Percentiles rank a stretch among this genome's conserved stretches.
These are phyloP conservation scores for Cephus runcator DNA, from an alignment of 2,888 invertebrate genomes.

Conservation along the genomic window DNA sequence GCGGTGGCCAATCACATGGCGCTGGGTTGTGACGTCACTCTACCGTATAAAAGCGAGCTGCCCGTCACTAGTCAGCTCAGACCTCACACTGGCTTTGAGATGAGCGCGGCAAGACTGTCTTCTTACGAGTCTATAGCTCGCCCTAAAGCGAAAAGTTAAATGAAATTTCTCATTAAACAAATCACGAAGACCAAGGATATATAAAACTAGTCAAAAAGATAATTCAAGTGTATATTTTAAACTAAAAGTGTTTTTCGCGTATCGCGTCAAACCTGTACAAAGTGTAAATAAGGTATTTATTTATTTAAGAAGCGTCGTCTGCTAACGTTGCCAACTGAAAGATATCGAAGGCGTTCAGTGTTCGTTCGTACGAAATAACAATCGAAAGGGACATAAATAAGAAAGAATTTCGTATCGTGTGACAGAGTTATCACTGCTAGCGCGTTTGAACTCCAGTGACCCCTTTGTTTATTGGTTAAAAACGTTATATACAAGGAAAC, in stretches of 20 bases:
- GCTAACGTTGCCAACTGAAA: constrained; percentile 1
- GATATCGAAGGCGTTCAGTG: constrained; percentile 11
- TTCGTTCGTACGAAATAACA: constrained; percentile 3
- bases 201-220: constrained; percentile 47
- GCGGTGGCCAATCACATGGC: constrained; percentile 44
- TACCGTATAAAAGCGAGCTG: constrained; percentile 47
- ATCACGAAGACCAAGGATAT: constrained; percentile 40
- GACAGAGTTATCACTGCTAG: not conserved
- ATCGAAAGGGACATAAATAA: not conserved
- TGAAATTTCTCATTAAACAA: constrained; percentile 7
- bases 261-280: constrained; percentile 21
- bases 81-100: constrained; percentile 50
- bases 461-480: not conserved
- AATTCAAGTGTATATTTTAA: constrained; percentile 11
- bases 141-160: constrained; percentile 19
- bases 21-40: constrained; percentile 50
- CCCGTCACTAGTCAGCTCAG: constrained; percentile 50
- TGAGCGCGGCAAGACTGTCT: constrained; percentile 45
- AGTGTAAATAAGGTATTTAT: constrained; percentile 31
- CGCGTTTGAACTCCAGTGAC: not conserved
- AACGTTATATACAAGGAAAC: not conserved
- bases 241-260: constrained; percentile 1
- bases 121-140: constrained; percentile 27
- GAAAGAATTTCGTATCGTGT: not conserved
- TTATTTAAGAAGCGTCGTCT: constrained; percentile 13